Conservation (phyloP, 2,797 vertebrate genomes). For the Esox lucius region DNA sequence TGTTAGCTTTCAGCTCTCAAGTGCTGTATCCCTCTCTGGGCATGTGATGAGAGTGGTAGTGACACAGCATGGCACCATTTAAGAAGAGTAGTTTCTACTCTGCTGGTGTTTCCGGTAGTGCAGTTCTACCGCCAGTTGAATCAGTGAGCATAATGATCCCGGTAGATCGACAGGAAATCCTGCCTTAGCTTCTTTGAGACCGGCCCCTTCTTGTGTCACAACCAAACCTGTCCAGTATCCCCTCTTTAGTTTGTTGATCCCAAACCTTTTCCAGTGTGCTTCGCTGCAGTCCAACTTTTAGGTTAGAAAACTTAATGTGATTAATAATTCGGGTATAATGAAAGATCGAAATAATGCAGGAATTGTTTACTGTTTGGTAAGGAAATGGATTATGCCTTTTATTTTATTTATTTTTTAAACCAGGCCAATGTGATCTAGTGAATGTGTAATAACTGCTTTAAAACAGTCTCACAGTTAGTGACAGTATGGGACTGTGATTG, state of each 20-base stretch:
- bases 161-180: neutral
- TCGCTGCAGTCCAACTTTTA: neutral
- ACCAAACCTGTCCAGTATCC: neutral
- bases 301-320: conserved; percentile 20
- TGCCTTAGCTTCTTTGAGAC: neutral
- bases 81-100: conserved; percentile 24
- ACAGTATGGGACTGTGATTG: neutral
- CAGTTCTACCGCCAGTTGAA: conserved; percentile 12
- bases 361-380: conserved; percentile 34
- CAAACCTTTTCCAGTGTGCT: neutral
- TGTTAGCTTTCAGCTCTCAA: conserved; percentile 15
- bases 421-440: neutral
- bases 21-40: neutral
- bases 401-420: neutral
- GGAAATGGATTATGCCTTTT: conserved; percentile 13
- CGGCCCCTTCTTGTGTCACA: neutral
- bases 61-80: conserved; percentile 28
- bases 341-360: conserved; percentile 28
- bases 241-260: neutral
- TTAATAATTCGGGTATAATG: neutral
- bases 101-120: neutral
- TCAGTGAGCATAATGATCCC: conserved; percentile 5
- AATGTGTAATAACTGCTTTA: neutral
- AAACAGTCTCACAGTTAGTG: neutral
- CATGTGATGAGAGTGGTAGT: neutral